phyloP scores from a whole-genome alignment of 2,113 vertebrate genomes.

The Scortum barcoo region DNA sequence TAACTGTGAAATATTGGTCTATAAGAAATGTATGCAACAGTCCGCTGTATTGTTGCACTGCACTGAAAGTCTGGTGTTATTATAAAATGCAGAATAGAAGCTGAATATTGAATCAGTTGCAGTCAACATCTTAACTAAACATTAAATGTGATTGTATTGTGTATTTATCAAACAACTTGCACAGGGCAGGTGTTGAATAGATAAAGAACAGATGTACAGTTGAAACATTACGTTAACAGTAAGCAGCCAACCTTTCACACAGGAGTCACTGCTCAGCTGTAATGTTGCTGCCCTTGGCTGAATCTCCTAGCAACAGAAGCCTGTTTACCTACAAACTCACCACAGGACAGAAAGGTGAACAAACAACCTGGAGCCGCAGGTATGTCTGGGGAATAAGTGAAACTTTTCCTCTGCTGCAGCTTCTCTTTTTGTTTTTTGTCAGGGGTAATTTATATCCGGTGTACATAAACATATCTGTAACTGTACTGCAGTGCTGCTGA shows the following conservation, averaged over 20 bases:
- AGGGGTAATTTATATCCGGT: constrained; percentile 9
- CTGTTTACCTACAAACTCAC: constrained; percentile 58
- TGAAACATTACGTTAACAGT: neutral
- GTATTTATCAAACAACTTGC: neutral
- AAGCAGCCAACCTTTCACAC: neutral
- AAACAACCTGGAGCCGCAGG: constrained; percentile 46
- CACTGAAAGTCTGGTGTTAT: no score
- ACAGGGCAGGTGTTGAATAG: neutral
- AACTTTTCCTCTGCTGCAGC: neutral
- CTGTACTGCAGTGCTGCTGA: neutral
- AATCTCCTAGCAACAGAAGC: constrained; percentile 73
- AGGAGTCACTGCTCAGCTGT: constrained; percentile 24
- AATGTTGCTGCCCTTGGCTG: constrained; percentile 15
- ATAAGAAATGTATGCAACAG: no score
- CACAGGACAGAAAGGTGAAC: constrained; percentile 33
- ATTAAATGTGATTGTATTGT: neutral
- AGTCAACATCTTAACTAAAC: neutral
- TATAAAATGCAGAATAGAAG: no score
- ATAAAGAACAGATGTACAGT: neutral
- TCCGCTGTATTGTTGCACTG: no score
- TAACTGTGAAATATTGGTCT: no score
- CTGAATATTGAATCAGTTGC: no score
- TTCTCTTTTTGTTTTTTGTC: neutral
- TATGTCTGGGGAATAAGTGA: constrained; percentile 19
- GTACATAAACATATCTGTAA: neutral